Evolutionary conservation across 1,140 invertebrate species (phyloP), one percentile per base, ranked within the genome.

Genomic region (Parasteatoda tepidariorum): DNA sequence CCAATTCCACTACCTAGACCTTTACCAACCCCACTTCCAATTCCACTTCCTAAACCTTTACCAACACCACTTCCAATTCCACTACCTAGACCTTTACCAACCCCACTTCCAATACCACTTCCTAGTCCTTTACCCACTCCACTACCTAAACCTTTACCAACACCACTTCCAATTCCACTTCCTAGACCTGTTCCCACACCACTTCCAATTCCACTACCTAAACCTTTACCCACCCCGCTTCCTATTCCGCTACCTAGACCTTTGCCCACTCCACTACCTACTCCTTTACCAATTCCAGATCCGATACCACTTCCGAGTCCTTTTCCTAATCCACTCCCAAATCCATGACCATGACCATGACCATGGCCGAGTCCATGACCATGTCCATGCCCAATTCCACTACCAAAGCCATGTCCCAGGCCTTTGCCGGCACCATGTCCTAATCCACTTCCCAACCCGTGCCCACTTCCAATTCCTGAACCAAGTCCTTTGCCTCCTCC

Each of bases 401-500:
- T 75, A 28, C 71, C 71, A 0, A 61, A 7, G 13, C 71, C 71
- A 61, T 6, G 11, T 22, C 71, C 55, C 2, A 22, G 54, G 9
- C 71, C 71, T 61, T 15, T 4, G 9, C 71, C 71, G 7, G 7
- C 34, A 15, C 71, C 71, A 26, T 22, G n/a, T 0, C 71, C 71
- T 28, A 48, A 28, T 11, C 74, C 74, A 4, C 18, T 18, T 48
- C 74, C 74, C 2, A 2, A 31, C 15, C 74, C 74, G 1, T 31
- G 41, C 31, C 74, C 74, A 22, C 34, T 26, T 28, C 74, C 74
- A 66, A 57, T 76, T 9, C 74, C 74, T 5, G 59, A 1, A 38
- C 74, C 74, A 64, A 28, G 15, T 24, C 75, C 75, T 11, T 55
- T 30, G n/a, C 75, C 75, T 24, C 26, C 26, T 33, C 75, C 75